Evolutionary conservation across 2,797 vertebrate species (phyloP).

Genomic region (Erpetoichthys calabaricus): DNA sequence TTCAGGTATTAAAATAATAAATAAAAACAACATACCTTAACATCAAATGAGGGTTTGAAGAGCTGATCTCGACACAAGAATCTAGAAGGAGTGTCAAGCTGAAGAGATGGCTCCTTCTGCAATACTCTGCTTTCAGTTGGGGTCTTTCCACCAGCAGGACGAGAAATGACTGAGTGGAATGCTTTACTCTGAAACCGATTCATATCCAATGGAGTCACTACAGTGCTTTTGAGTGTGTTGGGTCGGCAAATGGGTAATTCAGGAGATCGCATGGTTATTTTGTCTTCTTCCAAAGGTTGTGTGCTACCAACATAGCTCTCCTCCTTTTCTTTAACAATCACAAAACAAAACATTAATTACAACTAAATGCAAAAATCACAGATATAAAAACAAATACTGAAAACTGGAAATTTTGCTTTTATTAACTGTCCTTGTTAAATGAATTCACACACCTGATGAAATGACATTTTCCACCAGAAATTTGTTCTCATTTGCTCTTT

Average conservation of each 20-base stretch:
- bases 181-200: slow-evolving; percentile 78
- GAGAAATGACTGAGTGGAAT: slow-evolving; percentile 62
- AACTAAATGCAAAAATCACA: neutral
- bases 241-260: slow-evolving; percentile 31
- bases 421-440: no score
- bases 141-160: slow-evolving; percentile 32
- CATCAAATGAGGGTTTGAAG: slow-evolving; percentile 82
- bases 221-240: slow-evolving; percentile 39
- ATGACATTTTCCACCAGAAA: slow-evolving; percentile 60
- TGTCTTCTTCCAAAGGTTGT: slow-evolving; percentile 28
- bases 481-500: slow-evolving; percentile 56
- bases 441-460: slow-evolving; percentile 47
- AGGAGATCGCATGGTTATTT: slow-evolving; percentile 26
- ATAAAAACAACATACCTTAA: slow-evolving; percentile 49
- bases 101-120: slow-evolving; percentile 58
- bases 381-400: neutral
- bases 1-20: slow-evolving; percentile 17
- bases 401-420: no score
- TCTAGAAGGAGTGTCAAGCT: slow-evolving; percentile 85
- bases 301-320: slow-evolving; percentile 49
- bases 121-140: slow-evolving; percentile 23
- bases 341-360: neutral
- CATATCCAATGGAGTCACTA: slow-evolving; percentile 76
- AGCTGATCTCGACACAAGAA: slow-evolving; percentile 84
- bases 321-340: slow-evolving; percentile 33